These are phyloP conservation scores for Amia ocellicauda DNA, from an alignment of 2,113 vertebrate genomes.

Conservation along the genomic window DNA sequence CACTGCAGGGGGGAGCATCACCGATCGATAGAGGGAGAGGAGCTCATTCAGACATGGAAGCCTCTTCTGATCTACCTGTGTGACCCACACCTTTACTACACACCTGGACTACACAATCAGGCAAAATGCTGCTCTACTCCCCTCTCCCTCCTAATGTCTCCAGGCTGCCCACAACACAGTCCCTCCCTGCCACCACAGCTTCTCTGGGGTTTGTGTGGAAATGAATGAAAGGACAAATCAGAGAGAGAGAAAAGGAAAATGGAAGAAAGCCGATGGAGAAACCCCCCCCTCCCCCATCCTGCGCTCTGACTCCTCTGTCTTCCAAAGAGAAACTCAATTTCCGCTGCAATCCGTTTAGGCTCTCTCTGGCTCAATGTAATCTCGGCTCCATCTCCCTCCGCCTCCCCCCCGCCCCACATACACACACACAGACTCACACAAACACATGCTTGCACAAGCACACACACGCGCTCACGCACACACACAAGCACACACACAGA, in stretches of 20 bases:
- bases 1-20: too few relatives aligned
- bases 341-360: constrained; percentile 21
- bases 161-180: too few relatives aligned
- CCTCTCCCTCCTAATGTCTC: neutral
- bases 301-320: neutral
- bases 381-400: constrained; percentile 36
- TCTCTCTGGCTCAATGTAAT: constrained; percentile 33
- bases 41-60: too few relatives aligned
- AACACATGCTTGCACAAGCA: constrained; percentile 33
- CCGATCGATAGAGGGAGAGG: too few relatives aligned
- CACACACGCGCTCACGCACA: constrained; percentile 1
- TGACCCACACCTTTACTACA: constrained; percentile 5
- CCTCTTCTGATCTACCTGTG: neutral
- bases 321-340: constrained; percentile 6
- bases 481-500: neutral
- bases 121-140: neutral
- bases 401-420: constrained; percentile 23
- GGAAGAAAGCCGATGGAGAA: neutral
- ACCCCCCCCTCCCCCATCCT: neutral
- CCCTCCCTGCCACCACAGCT: too few relatives aligned
- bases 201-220: too few relatives aligned
- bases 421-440: constrained; percentile 40
- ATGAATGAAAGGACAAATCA: too few relatives aligned
- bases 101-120: too few relatives aligned
- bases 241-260: neutral